These are phyloP conservation scores for Trachelus tabidus DNA, from an alignment of 2,888 invertebrate species.

Conservation along the genomic window DNA sequence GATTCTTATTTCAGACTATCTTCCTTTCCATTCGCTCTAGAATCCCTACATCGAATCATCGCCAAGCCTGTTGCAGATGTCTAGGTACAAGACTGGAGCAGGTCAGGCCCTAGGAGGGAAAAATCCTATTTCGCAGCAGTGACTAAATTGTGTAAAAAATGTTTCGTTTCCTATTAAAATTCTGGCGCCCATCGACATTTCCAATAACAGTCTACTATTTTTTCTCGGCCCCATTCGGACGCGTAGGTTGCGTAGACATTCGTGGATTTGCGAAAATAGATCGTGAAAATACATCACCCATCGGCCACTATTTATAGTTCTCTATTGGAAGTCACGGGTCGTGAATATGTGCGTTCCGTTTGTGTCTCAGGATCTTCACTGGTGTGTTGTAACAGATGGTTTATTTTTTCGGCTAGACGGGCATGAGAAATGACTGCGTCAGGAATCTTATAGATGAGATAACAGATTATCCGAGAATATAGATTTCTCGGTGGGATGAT, in stretches of 20 bases:
- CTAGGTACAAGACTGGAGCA: background rate
- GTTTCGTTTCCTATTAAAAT: background rate
- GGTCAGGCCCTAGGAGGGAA: background rate
- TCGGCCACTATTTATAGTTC: slow-evolving; percentile 61
- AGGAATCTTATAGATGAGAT: slow-evolving; percentile 28
- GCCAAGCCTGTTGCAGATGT: background rate
- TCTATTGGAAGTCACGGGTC: slow-evolving; percentile 58
- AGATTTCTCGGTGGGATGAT: background rate
- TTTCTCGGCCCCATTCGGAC: slow-evolving; percentile 10
- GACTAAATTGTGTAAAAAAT: background rate
- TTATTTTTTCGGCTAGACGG: slow-evolving; percentile 27
- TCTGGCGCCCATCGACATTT: slow-evolving; percentile 1
- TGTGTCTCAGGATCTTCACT: slow-evolving; percentile 45
- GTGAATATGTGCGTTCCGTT: slow-evolving; percentile 41
- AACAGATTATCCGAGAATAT: slow-evolving; percentile 29
- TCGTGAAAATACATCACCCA: slow-evolving; percentile 58
- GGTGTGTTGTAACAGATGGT: slow-evolving; percentile 51
- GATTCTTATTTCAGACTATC: background rate
- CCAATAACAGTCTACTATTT: slow-evolving; percentile 14
- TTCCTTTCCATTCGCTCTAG: background rate
- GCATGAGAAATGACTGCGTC: background rate
- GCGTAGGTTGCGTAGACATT: slow-evolving; percentile 25
- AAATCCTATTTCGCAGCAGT: background rate
- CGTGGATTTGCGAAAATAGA: slow-evolving; percentile 57
- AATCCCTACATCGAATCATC: background rate